Evolutionary conservation across 2,888 invertebrate genomes (phyloP), one percentile per base, ranked within the genome.

Genomic region (Hoplodrina blanda): DNA sequence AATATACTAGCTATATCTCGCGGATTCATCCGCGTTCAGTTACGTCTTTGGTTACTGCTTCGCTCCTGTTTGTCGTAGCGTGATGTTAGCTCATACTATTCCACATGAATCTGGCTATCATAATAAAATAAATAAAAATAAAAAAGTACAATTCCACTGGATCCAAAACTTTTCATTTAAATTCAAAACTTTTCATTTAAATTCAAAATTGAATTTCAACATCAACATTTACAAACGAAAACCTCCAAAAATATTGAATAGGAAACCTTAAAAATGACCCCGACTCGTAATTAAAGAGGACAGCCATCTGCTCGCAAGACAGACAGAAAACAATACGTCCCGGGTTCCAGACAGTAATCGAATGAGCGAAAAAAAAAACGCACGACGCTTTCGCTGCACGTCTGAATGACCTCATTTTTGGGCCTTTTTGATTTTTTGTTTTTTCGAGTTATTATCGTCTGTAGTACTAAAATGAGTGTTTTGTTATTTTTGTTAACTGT

Each of bases 391-490:
- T 81, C 71, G 73, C 64, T 49, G 53, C 49, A 49, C 57, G 78
- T 63, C 82, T 78, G 70, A 56, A 68, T 80, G 85, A 83, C 85
- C 85, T 80, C 62, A 74, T 78, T 73, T 79, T 83, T 82, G 62
- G 70, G 62, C 25, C 4, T 62, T 75, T 65, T 76, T 60, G 41
- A 25, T 62, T 63, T 57, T 44, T 52, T 71, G 62, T 50, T 66
- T 33, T 15, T 25, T 33, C 25, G 25, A 20, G 44, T 67, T 69
- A 74, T 75, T 75, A 65, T 62, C 60, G 76, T 76, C 53, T 62
- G 64, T 41, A 11, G 44, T 46, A 46, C 49, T 44, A 49, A 53
- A 54, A 64, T 64, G 46, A 68, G 41, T 55, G 49, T 65, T 62
- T n/a, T 13, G 56, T 63, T 57, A 30, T 37, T 60, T 65, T 5